These are phyloP conservation scores for Sycobia sp. DNA, from an alignment of 1,140 invertebrate species.

Conservation along the genomic window DNA sequence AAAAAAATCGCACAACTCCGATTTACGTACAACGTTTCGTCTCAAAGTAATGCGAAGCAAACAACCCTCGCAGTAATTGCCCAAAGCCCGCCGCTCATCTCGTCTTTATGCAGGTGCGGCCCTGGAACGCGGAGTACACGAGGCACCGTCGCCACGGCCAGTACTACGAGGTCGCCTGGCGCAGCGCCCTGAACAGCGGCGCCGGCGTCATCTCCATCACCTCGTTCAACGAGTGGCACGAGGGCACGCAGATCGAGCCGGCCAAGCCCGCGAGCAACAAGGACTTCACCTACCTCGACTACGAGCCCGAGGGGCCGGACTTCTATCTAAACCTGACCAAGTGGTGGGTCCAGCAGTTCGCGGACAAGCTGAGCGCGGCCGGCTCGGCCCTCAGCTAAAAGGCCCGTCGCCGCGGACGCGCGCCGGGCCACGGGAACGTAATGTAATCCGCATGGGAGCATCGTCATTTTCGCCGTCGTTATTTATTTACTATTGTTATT, in stretches of 20 bases:
- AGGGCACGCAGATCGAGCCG: slow-evolving; percentile 69
- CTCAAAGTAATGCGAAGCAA: too few relatives aligned
- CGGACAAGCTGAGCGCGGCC: slow-evolving; percentile 38
- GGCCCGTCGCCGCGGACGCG: neutral
- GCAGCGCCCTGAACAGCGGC: slow-evolving; percentile 61
- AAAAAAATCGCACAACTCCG: too few relatives aligned
- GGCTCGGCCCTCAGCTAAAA: slow-evolving; percentile 22
- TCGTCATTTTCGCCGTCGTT: too few relatives aligned
- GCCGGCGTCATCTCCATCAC: slow-evolving; percentile 64
- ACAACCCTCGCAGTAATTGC: too few relatives aligned
- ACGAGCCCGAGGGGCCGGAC: slow-evolving; percentile 64
- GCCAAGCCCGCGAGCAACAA: slow-evolving; percentile 59
- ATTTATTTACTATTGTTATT: too few relatives aligned
- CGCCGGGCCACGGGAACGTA: too few relatives aligned
- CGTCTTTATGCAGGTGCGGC: slow-evolving; percentile 54
- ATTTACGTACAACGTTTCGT: too few relatives aligned
- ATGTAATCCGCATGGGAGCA: too few relatives aligned
- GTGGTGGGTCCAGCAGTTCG: slow-evolving; percentile 65
- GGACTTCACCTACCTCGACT: slow-evolving; percentile 63
- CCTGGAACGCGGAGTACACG: slow-evolving; percentile 63
- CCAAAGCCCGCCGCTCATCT: too few relatives aligned
- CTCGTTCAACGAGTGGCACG: slow-evolving; percentile 69
- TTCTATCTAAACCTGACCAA: slow-evolving; percentile 68
- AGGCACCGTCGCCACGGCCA: slow-evolving; percentile 65
- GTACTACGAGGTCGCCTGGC: slow-evolving; percentile 66